These are phyloP conservation scores for Gymnobelideus leadbeateri DNA, from an alignment of 2,113 vertebrate genomes.

Conservation along the genomic window DNA sequence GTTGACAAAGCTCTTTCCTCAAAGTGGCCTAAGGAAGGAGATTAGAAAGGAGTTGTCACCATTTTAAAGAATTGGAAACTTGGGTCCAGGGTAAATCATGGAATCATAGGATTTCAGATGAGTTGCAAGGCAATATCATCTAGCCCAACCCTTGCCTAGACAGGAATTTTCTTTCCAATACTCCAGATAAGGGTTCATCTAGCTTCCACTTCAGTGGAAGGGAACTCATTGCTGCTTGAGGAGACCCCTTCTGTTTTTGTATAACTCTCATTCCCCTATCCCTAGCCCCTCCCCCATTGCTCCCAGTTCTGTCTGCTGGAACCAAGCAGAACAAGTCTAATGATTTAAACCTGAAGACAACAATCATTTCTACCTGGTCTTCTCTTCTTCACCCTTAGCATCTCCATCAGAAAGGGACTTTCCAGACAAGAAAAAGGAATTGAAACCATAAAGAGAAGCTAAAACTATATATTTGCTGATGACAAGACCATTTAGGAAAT, in stretches of 20 bases:
- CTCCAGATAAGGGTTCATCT: background rate
- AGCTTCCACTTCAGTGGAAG: background rate
- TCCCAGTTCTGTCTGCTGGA: background rate
- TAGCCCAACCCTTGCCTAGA: background rate
- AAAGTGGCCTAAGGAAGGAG: background rate
- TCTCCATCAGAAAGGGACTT: background rate
- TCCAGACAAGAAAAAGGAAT: background rate
- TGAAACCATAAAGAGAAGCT: background rate
- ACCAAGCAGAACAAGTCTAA: background rate
- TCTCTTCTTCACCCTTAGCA: background rate
- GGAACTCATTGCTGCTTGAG: background rate
- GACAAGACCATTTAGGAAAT: background rate
- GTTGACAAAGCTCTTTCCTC: background rate
- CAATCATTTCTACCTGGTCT: background rate
- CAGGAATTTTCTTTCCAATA: background rate
- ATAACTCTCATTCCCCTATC: background rate
- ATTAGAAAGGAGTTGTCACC: background rate
- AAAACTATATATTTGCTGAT: background rate
- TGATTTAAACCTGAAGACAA: background rate
- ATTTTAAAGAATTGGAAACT: background rate
- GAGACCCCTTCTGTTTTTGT: background rate
- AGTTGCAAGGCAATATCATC: too few species aligned
- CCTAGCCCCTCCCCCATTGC: background rate
- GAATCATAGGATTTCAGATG: background rate
- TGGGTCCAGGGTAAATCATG: background rate